Base-by-base conservation (phyloP, 2,888 invertebrate genomes). In the Griposia aprilina region DNA sequence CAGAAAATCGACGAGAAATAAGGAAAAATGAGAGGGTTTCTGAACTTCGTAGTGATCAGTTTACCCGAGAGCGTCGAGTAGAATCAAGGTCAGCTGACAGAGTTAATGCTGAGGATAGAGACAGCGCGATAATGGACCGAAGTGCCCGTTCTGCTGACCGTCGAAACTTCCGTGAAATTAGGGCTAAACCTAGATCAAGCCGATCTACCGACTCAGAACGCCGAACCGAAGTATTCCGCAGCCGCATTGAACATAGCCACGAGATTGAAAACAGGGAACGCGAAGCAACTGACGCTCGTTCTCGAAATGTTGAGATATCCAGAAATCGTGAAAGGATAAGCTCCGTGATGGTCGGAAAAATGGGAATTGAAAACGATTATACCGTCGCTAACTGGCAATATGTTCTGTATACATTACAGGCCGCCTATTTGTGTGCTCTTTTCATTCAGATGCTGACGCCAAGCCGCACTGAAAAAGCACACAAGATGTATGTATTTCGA, bases 391-490 rank as follows among this genome's bases (percentile, higher is more conserved):
- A 90, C 78, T 95, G 94, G 96, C 93, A 94, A 86, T 92, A 93
- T 74, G 65, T 94, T n/a, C 90, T 96, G 69, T 96, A 95, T 82
- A 91, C 93, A 23, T 66, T 96, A 72, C 96, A 96, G 90, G 94
- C 89, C 20, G 90, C 94, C 65, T 96, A 96, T 82, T 77, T 96
- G 45, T 91, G 93, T 80, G 90, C 93, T 10, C 82, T 96, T 10
- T 76, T 96, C 59, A 83, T 92, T 76, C 93, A 95, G 77, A 85
- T 93, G 84, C 69, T 93, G 75, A 87, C 90, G 41, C 90, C 91
- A 80, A 92, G 89, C 59, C 80, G 30, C 41, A 76, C 83, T n/a
- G 85, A 82, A 73, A 92, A 90, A 76, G 74, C 83, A 59, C 89
- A 91, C 76, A 80, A 83, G 45, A 90, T 87, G 93, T 87, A 87